Evolutionary conservation across 1,140 invertebrate species (phyloP).

Genomic region (Cyphomyrmex costatus): DNA sequence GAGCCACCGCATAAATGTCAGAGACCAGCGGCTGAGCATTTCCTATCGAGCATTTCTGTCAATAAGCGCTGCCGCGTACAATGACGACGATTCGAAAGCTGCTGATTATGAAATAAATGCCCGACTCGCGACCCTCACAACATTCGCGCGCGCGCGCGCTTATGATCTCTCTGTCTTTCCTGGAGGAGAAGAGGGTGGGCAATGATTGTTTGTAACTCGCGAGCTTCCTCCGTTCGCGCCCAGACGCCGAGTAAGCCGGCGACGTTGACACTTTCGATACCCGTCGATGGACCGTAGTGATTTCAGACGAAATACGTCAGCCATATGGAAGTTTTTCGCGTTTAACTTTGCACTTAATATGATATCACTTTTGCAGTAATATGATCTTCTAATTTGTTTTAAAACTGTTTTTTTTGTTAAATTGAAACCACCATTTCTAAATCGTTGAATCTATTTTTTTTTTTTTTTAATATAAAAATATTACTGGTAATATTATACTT

Average conservation of each 20-base stretch:
- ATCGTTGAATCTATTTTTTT: not conserved
- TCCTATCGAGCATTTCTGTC: slow-evolving; percentile 85
- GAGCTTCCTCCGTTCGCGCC: slow-evolving; percentile 56
- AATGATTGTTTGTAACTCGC: slow-evolving; percentile 26
- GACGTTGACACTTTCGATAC: slow-evolving; percentile 75
- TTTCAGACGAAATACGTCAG: slow-evolving; percentile 57
- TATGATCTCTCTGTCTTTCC: slow-evolving; percentile 45
- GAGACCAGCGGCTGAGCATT: slow-evolving; percentile 82
- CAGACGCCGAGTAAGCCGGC: slow-evolving; percentile 53
- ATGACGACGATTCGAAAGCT: slow-evolving; percentile 82
- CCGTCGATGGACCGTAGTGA: slow-evolving; percentile 51
- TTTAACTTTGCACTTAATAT: slow-evolving; percentile 21
- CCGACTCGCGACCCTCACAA: slow-evolving; percentile 68
- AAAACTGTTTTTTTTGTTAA: not conserved
- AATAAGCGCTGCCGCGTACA: slow-evolving; percentile 81
- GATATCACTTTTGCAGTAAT: not conserved
- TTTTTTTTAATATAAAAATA: not conserved
- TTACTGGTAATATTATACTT: not conserved
- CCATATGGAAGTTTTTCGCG: slow-evolving; percentile 10
- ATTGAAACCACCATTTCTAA: not conserved
- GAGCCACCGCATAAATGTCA: slow-evolving; percentile 82
- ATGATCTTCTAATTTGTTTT: not conserved
- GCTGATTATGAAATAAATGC: slow-evolving; percentile 84
- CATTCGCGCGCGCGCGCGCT: slow-evolving; percentile 13
- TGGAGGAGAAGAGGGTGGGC: not conserved